Base-by-base conservation (phyloP, 2,113 vertebrate species). In the Abramis brama region DNA sequence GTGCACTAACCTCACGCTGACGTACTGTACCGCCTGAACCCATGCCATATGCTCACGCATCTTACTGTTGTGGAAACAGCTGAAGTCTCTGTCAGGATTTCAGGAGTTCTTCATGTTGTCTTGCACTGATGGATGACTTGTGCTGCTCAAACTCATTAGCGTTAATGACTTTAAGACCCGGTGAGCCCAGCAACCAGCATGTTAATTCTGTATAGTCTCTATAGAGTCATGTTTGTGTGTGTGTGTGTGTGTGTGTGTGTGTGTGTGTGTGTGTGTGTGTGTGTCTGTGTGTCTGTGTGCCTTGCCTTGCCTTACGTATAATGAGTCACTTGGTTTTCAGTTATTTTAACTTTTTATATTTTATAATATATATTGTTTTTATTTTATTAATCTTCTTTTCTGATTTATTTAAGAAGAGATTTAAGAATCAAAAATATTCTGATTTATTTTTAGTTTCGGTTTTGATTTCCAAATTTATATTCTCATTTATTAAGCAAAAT, bases 101-200 rank as follows among this genome's bases (percentile, higher is more conserved):
- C 71, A 25, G 5, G 1, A 25, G 12, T 75, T 64, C 8, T 47
- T 25, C 36, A 43, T 71, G 39, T 47, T 50, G 73, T 27, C 43
- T 25, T 75, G 43, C 71, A 9, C 71, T 47, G 43, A 75, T 74
- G 71, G 71, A 74, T 74, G 71, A 74, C 21, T 47, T 47, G 71
- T 47, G 71, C 71, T 45, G 39, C 71, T 47, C 43, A 45, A 25
- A 74, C 43, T 75, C 73, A 75, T 75, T 50, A 50, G 43, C 3
- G 73, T 50, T 75, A 75, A 75, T 75, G 71, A 47, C 47, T 74
- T 47, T 47, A 25, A 50, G 73, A 50, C 73, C 73, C 6, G 43
- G 43, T 50, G 73, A 75, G 43, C 43, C 43, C 73, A 50, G 73
- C 43, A 75, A 9, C 43, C n/a, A 43, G 43, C 43, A 75, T 27